phyloP scores from a whole-genome alignment of 2,888 invertebrate species.

The Tipula unca region DNA sequence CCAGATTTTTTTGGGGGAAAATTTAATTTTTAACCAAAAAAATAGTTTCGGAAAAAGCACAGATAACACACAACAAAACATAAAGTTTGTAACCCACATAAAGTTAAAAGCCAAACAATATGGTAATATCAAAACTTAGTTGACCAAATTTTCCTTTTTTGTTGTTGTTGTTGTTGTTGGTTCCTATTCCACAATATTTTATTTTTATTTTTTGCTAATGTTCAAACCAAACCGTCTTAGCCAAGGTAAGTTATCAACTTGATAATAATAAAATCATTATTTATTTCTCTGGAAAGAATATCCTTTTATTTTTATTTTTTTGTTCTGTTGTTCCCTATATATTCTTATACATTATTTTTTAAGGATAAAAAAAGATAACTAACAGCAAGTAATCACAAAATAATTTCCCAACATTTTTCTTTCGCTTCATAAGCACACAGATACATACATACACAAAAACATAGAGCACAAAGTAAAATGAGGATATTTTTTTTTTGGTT shows the following conservation, averaged over 20 bases:
- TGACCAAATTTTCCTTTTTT: not conserved
- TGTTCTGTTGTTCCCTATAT: not conserved
- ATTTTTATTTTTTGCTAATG: not conserved
- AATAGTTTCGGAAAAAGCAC: not conserved
- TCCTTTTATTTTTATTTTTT: constrained; percentile 2
- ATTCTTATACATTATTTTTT: not conserved
- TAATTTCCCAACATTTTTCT: not conserved
- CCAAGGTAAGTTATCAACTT: not conserved
- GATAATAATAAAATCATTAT: not conserved
- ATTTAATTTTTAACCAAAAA: not conserved
- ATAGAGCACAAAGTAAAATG: not conserved
- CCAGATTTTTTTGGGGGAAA: not conserved
- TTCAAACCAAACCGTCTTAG: not conserved
- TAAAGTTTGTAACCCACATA: constrained; percentile 2
- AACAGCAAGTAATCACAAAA: not conserved
- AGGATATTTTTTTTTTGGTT: not conserved
- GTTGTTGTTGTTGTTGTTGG: not conserved
- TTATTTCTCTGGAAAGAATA: not conserved
- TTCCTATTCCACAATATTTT: not conserved
- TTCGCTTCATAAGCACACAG: not conserved
- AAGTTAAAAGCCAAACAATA: constrained; percentile 14
- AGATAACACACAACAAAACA: not conserved
- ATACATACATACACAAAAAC: not conserved
- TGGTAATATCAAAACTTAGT: not conserved
- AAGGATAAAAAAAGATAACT: not conserved